Evolutionary conservation across 2,113 vertebrate genomes (phyloP).

Genomic region (Ceyx cyanopectus): DNA sequence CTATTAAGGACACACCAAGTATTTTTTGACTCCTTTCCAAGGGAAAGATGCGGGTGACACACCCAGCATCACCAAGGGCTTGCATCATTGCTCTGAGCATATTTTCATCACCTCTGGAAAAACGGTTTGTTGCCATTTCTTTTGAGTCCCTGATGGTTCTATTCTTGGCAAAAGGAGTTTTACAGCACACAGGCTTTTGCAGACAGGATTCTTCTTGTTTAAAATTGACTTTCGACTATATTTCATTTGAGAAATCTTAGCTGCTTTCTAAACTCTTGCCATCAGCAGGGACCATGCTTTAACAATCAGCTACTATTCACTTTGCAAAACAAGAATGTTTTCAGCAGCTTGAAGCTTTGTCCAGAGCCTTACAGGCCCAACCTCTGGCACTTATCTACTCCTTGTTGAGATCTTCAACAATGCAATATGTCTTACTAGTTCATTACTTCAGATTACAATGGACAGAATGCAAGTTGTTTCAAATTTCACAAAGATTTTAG

Average conservation of each 20-base stretch:
- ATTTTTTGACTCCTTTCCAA: conserved; percentile 53
- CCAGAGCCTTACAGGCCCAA: not conserved
- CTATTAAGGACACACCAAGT: not conserved
- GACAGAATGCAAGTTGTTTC: not conserved
- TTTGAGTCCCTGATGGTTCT: conserved; percentile 16
- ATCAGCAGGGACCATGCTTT: conserved; percentile 3
- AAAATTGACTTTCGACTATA: conserved; percentile 2
- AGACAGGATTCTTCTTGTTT: not conserved
- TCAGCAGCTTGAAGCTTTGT: not conserved
- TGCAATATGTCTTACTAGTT: not conserved
- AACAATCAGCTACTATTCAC: conserved; percentile 32
- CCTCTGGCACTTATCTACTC: not conserved
- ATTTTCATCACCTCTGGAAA: conserved; percentile 14
- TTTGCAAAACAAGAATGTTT: conserved; percentile 40
- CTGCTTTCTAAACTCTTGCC: conserved; percentile 1
- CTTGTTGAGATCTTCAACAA: not conserved
- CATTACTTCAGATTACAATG: not conserved
- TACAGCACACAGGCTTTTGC: conserved; percentile 1
- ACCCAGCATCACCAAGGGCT: conserved; percentile 2
- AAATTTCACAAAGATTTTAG: not conserved
- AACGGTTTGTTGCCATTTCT: not conserved
- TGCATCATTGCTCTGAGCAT: conserved; percentile 22
- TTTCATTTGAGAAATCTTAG: not conserved
- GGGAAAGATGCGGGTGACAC: conserved; percentile 18
- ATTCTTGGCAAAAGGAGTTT: conserved; percentile 20